Base-by-base conservation (phyloP, 2,797 vertebrate species). In the Mastacembelus armatus region DNA sequence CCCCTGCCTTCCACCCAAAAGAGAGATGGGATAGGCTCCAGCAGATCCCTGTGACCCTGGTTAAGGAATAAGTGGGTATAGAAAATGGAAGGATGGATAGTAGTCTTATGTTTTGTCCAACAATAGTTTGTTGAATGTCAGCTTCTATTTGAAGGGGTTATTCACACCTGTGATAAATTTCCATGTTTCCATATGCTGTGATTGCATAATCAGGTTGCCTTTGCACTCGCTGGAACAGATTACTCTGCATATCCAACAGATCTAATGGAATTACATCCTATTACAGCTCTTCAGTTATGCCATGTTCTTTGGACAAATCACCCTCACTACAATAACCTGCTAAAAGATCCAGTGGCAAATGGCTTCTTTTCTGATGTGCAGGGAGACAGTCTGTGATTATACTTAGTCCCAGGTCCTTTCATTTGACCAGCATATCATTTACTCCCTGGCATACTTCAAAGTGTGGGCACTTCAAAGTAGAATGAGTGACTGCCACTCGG, bases 341-440 rank as follows among this genome's bases (percentile, higher is more conserved):
- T 83, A 69, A 77, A 65, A 84, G 78, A 79, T 81, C 76, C 52
- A 60, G 40, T 67, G 74, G 80, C 83, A 85, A 91, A 89, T 81
- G 77, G 77, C 77, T 86, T 82, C 64, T 67, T 78, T 75, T 87
- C 72, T 91, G 89, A 91, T 89, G 81, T 83, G 77, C 82, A 71
- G 22, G 57, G 68, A 91, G 81, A 89, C 88, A 80, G 79, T 63
- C 79, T 88, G 84, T 89, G 90, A 92, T 92, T 90, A 81, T 83
- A 83, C 89, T 89, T 81, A 71, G 82, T 88, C 66, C 56, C 32
- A 36, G 74, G 78, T 69, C 67, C 85, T 91, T 91, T 89, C 85
- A 88, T 92, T 91, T 88, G 85, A 91, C 88, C 87, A 83, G 82
- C 83, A 85, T 89, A 90, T 91, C 66, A 86, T 89, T 90, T 84